Base-by-base conservation (phyloP, 2,888 invertebrate species). In the Catotricha subobsoleta region DNA sequence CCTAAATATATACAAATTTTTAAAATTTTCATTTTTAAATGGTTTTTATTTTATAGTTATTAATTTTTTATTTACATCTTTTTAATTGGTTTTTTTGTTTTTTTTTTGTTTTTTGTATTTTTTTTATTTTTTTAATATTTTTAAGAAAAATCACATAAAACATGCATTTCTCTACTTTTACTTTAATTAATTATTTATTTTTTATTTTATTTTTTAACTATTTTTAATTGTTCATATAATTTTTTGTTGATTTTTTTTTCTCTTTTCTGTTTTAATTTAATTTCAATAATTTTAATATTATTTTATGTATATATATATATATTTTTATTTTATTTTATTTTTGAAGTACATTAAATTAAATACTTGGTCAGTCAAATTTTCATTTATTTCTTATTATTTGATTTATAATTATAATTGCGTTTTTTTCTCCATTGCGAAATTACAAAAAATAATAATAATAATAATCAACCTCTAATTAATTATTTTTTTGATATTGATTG, bases 71-170 rank as follows among this genome's bases (percentile, higher is more conserved):
- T 29, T 39, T 43, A 21, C 12, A 18, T 21, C 20, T 37, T 31
- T 16, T 42, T 38, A 15, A 21, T 38, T 34, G 5, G 15, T 42
- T 18, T 16, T 33, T 27, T 31, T 40, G 15, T 29, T 39, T 29
- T 18, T 29, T 39, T 33, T 20, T 20, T 23, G 16, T 21, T 18
- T 25, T 34, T 19, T 30, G 4, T 31, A 13, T 42, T 19, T 31
- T 38, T 36, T 25, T 38, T 20, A 34, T 34, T 25, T 23, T 28
- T 16, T 39, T 38, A 28, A 30, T 30, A 28, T 21, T 15, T 9
- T 12, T 4, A 28, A 19, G 21, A 12, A 28, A 15, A 39, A 29
- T 3, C 16, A 29, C 15, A 38, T 25, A 27, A 8, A 36, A 25
- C 8, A 23, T 25, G 36, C 9, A 34, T 15, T 3, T 6, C 5